Conservation (phyloP, 2,797 vertebrate genomes). For the Halcyon chelicuti region DNA sequence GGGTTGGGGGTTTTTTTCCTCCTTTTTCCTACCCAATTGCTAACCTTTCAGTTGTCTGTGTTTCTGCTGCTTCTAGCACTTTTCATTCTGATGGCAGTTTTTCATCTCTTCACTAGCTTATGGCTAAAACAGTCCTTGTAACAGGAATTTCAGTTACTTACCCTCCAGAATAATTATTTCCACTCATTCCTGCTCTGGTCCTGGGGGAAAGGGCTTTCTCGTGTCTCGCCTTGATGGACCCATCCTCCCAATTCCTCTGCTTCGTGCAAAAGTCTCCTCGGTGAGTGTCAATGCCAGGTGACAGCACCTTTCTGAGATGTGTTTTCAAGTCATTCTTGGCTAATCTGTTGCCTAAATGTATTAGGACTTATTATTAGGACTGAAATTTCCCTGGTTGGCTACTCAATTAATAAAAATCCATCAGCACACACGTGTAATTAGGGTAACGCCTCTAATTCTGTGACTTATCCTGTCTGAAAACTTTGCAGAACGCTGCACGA, state of each 20-base stretch:
- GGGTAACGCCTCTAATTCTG: background rate
- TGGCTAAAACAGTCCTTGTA: constrained; percentile 47
- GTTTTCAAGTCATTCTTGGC: background rate
- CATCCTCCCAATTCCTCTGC: background rate
- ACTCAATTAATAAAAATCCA: background rate
- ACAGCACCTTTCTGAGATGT: background rate
- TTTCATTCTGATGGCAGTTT: constrained; percentile 63
- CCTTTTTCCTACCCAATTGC: constrained; percentile 24
- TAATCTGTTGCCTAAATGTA: background rate
- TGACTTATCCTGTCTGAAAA: background rate
- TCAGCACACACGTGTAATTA: background rate
- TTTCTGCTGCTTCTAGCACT: constrained; percentile 72
- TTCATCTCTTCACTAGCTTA: constrained; percentile 55
- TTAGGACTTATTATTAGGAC: background rate
- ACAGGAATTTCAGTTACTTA: constrained; percentile 10
- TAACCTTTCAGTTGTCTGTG: constrained; percentile 43
- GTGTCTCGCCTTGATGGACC: background rate
- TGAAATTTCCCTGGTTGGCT: background rate
- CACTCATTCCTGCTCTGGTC: background rate
- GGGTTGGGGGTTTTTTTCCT: background rate
- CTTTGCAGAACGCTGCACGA: background rate
- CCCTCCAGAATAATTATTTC: constrained; percentile 50
- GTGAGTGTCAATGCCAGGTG: background rate
- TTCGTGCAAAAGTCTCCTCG: background rate
- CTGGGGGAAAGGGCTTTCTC: background rate